Evolutionary conservation across 2,113 vertebrate species (phyloP).

Genomic region (Lepus timidus): DNA sequence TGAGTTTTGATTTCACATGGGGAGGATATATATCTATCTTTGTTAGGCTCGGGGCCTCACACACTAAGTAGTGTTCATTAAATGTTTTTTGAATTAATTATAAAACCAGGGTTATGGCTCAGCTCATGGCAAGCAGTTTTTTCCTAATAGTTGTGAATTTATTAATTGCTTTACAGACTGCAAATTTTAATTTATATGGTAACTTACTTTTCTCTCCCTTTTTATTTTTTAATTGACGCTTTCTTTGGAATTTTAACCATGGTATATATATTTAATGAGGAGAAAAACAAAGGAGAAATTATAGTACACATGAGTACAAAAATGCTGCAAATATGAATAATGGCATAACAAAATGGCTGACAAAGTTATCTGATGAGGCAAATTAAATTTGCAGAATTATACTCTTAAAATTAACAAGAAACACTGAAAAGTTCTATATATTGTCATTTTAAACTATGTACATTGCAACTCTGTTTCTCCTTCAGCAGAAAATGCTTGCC

Average conservation of each 20-base stretch:
- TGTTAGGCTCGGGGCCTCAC: background rate
- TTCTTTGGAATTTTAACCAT: slow-evolving; percentile 11
- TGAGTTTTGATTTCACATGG: background rate
- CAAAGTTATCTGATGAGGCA: background rate
- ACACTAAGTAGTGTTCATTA: background rate
- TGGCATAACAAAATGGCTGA: background rate
- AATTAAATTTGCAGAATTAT: background rate
- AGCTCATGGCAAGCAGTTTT: background rate
- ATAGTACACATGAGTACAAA: background rate
- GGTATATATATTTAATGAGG: background rate
- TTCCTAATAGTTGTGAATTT: background rate
- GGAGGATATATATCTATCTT: background rate
- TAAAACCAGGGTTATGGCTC: background rate
- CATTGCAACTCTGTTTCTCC: background rate
- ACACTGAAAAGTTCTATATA: background rate
- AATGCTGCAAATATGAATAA: background rate
- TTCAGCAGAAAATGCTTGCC: background rate
- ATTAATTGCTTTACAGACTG: background rate
- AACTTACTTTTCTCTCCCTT: background rate
- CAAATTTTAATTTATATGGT: slow-evolving; percentile 3
- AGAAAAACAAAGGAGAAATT: background rate
- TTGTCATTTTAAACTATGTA: background rate
- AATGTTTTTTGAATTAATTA: background rate
- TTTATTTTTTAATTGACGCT: too few species aligned
- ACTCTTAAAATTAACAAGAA: background rate